phyloP scores from a whole-genome alignment of 2,888 invertebrate genomes.

The Pteria penguin region DNA sequence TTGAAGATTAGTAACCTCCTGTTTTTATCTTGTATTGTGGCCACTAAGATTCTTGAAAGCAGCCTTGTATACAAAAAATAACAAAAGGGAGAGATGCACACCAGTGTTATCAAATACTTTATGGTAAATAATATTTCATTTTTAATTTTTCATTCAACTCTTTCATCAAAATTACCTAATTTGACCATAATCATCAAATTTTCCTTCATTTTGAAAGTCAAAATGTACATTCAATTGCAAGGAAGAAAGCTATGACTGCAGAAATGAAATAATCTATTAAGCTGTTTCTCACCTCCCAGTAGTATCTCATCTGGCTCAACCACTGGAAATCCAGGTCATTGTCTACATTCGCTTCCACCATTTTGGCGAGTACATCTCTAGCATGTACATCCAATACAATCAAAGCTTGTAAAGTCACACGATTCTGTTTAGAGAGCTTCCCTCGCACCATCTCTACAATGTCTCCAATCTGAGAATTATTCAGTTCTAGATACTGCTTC shows the following conservation, averaged over 20 bases:
- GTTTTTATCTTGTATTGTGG: too few relatives aligned
- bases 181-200: too few relatives aligned
- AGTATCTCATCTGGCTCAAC: conserved; percentile 81
- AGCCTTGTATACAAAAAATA: too few relatives aligned
- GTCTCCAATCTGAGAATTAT: conserved; percentile 88
- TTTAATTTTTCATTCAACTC: too few relatives aligned
- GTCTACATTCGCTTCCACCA: conserved; percentile 73
- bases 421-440: conserved; percentile 80
- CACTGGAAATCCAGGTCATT: conserved; percentile 80
- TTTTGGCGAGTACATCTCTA: conserved; percentile 78
- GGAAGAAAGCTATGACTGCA: neutral
- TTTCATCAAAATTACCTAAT: too few relatives aligned
- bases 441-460: conserved; percentile 89
- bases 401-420: conserved; percentile 79
- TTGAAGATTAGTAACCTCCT: too few relatives aligned
- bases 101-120: too few relatives aligned
- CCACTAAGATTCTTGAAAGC: too few relatives aligned
- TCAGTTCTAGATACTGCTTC: conserved; percentile 85
- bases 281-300: conserved; percentile 79
- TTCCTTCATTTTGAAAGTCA: too few relatives aligned
- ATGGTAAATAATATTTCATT: too few relatives aligned
- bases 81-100: too few relatives aligned
- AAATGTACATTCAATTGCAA: too few relatives aligned
- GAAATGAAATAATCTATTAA: neutral
- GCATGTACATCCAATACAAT: conserved; percentile 88